Evolutionary conservation across 2,888 invertebrate species (phyloP).

Genomic region (Ormyrus nitidulus): DNA sequence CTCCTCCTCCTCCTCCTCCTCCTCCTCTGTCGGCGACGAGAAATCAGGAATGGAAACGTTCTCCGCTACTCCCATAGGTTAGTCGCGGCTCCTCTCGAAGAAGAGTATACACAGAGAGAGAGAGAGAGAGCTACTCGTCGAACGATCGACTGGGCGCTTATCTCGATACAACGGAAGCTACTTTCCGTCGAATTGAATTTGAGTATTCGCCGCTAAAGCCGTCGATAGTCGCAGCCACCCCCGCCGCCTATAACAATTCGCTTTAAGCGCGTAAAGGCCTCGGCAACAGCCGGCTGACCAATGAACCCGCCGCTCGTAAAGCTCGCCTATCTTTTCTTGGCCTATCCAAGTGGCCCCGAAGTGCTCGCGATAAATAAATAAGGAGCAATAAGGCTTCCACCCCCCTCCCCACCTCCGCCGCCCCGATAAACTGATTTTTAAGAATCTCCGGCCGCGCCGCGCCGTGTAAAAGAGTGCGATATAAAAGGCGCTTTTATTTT

Average conservation of each 20-base stretch:
- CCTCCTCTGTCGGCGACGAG: too few relatives aligned
- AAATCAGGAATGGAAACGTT: conserved; percentile 33
- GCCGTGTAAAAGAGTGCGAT: conserved; percentile 47
- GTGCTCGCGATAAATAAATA: conserved; percentile 68
- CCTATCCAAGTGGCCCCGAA: conserved; percentile 5
- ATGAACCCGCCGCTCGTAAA: conserved; percentile 44
- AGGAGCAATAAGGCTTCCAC: conserved; percentile 65
- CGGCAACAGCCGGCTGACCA: conserved; percentile 49
- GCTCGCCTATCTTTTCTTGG: conserved; percentile 28
- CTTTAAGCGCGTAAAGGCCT: conserved; percentile 48
- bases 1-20: too few relatives aligned
- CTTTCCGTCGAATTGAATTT: conserved; percentile 54
- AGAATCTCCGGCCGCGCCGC: conserved; percentile 64
- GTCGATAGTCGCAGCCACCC: conserved; percentile 36
- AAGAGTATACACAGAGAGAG: too few relatives aligned
- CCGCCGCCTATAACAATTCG: conserved; percentile 47
- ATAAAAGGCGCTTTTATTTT: conserved; percentile 68
- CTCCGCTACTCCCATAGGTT: not conserved
- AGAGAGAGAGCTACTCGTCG: too few relatives aligned
- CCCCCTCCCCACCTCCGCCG: conserved; percentile 54
- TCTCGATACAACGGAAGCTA: conserved; percentile 56
- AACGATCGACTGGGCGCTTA: conserved; percentile 32
- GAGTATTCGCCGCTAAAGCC: conserved; percentile 54
- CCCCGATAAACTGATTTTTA: conserved; percentile 68
- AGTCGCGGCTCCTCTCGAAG: too few relatives aligned